These are phyloP conservation scores for Bimastos eiseni DNA, from an alignment of 2,888 invertebrate genomes.

Conservation along the genomic window DNA sequence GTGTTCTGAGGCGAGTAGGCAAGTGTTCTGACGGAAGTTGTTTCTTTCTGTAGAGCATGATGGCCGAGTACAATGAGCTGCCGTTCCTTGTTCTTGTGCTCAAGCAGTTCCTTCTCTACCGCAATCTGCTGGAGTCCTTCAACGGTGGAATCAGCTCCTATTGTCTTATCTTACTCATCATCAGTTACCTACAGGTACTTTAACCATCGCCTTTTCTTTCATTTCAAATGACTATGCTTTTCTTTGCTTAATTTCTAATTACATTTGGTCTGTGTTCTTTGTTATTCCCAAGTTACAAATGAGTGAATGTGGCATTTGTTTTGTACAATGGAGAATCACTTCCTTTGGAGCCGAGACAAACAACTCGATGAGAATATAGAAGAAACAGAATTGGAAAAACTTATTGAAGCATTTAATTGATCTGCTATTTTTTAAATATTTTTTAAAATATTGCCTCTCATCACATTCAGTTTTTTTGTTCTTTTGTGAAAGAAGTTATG, in stretches of 20 bases:
- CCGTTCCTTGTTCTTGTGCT: slow-evolving; percentile 93
- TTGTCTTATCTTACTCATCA: slow-evolving; percentile 95
- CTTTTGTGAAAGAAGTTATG: no score
- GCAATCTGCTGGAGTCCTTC: slow-evolving; percentile 98
- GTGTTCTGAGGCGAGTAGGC: no score
- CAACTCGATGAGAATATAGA: background rate
- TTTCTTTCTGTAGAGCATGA: slow-evolving; percentile 68
- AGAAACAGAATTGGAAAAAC: background rate
- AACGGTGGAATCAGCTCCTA: slow-evolving; percentile 99
- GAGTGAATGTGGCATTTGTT: no score
- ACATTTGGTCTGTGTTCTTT: background rate
- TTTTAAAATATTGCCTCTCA: no score
- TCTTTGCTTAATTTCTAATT: background rate
- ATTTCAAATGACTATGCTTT: background rate
- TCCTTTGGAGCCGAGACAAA: no score
- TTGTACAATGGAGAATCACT: no score
- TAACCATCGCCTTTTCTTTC: background rate
- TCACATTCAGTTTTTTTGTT: no score
- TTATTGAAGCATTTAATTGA: no score
- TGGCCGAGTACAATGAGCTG: slow-evolving; percentile 71
- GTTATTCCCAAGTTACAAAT: background rate
- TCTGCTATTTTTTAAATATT: no score
- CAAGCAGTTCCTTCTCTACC: slow-evolving; percentile 95
- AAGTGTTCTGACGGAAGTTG: background rate
- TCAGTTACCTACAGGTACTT: slow-evolving; percentile 86